Base-by-base conservation (phyloP, 2,888 invertebrate genomes). In the Drosophila acutilabella region DNA sequence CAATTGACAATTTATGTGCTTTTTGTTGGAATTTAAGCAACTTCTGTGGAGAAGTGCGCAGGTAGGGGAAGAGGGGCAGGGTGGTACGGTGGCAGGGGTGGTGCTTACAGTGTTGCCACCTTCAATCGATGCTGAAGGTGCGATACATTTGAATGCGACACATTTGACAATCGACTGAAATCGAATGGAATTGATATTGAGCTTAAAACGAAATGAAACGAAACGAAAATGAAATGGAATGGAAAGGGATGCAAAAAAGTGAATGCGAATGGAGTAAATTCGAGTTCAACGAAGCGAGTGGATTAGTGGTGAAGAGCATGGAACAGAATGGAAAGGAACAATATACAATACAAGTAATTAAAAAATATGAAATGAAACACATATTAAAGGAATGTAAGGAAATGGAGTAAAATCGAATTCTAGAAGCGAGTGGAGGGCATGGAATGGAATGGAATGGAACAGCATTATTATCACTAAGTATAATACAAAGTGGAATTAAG, bases 51-150 rank as follows among this genome's bases (percentile, higher is more conserved):
- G 20, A 14, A 40, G 16, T 6, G 6, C 5, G 23, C 8, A 8
- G 20, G 0, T 1, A 7, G 10, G 3, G 23, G 11, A 1, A 3
- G 30, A 30, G 11, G 33, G 4, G 26, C 0, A 20, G 16, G 7
- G 11, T n/a, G n/a, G 1, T 8, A 0, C 11, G 13, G 4, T 2
- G 33, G 20, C 11, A 13, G 14, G 2, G 8, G 23, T 11, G 26
- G 33, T 18, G 36, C 13, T 10, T 13, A 8, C 33, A 36, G 7
- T 50, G 10, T 33, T 50, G 50, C 50, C 50, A 50, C 42, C 58
- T 38, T 30, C 23, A 56, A 61, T 47, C 52, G 70, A 30, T 61
- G 69, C 36, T 45, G 61, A 57, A 70, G 71, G 57, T 71, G 70
- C 54, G 26, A 45, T 61, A 61, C 61, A 70, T 69, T 70, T 62